Base-by-base conservation (phyloP, 2,113 vertebrate genomes). In the Fregetta grallaria region DNA sequence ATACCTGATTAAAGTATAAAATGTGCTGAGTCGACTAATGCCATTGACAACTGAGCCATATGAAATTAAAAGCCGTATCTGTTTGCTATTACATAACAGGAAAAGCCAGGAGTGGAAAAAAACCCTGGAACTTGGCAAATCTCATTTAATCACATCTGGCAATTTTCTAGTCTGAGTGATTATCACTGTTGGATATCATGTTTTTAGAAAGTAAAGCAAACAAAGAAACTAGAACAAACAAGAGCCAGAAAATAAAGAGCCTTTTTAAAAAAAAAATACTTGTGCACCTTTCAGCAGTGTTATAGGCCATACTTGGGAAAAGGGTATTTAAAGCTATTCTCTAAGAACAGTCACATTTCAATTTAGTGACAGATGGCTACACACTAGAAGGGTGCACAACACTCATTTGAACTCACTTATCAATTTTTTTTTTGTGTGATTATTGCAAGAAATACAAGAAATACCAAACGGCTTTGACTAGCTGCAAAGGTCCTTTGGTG, bases 111-210 rank as follows among this genome's bases (percentile, higher is more conserved):
- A 97, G 52, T 87, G 84, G 92, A 96, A 97, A 95, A 96, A 95
- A 97, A 4, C 10, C 82, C 86, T 91, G 72, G 65, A 94, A 97
- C 68, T 94, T 92, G 85, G 96, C 94, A 95, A 95, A 94, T 95
- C 87, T 98, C 73, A 88, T 82, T 97, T 97, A 97, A 97, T 97
- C 95, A 96, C 89, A 93, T 96, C 91, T 98, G 97, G 92, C 78
- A 88, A 50, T 94, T 96, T 96, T 96, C 67, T 94, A 85, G 72
- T 79, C 67, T 76, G 76, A 95, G 55, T n/a, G 88, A 97, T 97
- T 97, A 96, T 91, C 94, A 21, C 89, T 95, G 86, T 72, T 93
- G 83, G 83, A 91, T 90, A 85, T 88, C n/a, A 32, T 84, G 44
- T 53, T 77, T 36, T 83, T 38, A 78, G 76, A 94, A 97, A 94